These are phyloP conservation scores for Aeoliscus strigatus DNA, from an alignment of 2,797 vertebrate genomes.

Conservation along the genomic window DNA sequence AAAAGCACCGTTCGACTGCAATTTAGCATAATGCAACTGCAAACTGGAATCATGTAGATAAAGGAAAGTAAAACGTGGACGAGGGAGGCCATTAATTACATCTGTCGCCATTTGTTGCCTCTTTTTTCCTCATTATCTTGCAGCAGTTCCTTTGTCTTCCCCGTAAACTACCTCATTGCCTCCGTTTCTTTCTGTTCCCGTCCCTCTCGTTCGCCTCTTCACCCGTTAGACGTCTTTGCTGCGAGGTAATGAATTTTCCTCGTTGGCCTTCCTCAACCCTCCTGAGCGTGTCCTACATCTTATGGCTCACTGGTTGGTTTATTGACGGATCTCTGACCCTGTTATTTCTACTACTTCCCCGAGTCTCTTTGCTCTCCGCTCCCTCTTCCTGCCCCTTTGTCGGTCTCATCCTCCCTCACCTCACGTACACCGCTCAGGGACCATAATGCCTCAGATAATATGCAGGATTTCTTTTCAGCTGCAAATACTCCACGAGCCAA, in stretches of 20 bases:
- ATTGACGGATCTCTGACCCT: constrained; percentile 35
- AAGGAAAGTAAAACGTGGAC: too few species aligned
- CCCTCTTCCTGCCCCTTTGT: constrained; percentile 2
- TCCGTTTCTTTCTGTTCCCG: constrained; percentile 23
- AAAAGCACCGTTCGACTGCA: too few species aligned
- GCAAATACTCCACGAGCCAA: constrained; percentile 10
- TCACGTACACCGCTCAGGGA: too few species aligned
- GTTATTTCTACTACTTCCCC: constrained; percentile 13
- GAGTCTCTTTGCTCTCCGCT: not conserved
- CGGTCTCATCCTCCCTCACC: too few species aligned
- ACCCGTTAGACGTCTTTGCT: too few species aligned
- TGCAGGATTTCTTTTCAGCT: constrained; percentile 22
- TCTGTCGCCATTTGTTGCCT: not conserved
- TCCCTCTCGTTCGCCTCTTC: constrained; percentile 33
- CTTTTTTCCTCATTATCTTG: constrained; percentile 5
- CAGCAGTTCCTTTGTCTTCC: constrained; percentile 1
- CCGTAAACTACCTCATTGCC: constrained; percentile 34
- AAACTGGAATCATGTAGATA: not conserved
- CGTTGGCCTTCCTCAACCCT: constrained; percentile 47
- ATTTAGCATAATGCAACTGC: not conserved
- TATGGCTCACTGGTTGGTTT: constrained; percentile 31
- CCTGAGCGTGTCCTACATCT: constrained; percentile 33
- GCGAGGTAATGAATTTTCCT: constrained; percentile 52
- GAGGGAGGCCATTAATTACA: too few species aligned
- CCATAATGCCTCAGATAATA: constrained; percentile 16